Conservation (phyloP, 2,888 invertebrate genomes). For the Drosophila cognata region DNA sequence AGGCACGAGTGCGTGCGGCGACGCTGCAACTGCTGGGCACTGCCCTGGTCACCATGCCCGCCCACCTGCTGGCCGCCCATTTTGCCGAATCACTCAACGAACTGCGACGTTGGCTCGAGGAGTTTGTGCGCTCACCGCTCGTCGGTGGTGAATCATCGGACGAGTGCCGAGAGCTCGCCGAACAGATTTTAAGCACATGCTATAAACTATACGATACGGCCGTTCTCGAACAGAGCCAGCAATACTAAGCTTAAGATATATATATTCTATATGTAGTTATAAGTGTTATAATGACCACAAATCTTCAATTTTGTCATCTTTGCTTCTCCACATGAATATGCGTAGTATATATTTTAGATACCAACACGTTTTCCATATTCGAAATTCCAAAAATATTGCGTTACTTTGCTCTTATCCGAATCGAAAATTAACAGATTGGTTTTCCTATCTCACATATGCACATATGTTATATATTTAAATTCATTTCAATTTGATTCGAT, state of each 20-base stretch:
- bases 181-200: constrained; percentile 86
- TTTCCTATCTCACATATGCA: not conserved
- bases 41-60: constrained; percentile 88
- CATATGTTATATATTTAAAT: not conserved
- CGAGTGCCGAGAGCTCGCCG: constrained; percentile 88
- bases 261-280: not conserved
- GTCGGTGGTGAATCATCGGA: constrained; percentile 88
- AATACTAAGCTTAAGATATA: not conserved
- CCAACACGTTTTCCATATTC: not conserved
- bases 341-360: not conserved
- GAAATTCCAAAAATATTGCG: constrained; percentile 11
- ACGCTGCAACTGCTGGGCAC: constrained; percentile 89
- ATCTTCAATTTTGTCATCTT: not conserved
- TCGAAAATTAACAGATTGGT: not conserved
- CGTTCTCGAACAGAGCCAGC: constrained; percentile 29
- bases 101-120: constrained; percentile 88
- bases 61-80: constrained; percentile 86
- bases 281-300: not conserved
- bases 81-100: constrained; percentile 88
- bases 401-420: not conserved
- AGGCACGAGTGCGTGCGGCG: constrained; percentile 88
- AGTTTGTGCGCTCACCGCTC: constrained; percentile 86
- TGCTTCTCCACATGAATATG: constrained; percentile 3
- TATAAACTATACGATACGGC: constrained; percentile 64
- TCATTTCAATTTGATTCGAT: not conserved